These are phyloP conservation scores for Cosmopolites sordidus DNA, from an alignment of 2,888 invertebrate genomes.

Conservation along the genomic window DNA sequence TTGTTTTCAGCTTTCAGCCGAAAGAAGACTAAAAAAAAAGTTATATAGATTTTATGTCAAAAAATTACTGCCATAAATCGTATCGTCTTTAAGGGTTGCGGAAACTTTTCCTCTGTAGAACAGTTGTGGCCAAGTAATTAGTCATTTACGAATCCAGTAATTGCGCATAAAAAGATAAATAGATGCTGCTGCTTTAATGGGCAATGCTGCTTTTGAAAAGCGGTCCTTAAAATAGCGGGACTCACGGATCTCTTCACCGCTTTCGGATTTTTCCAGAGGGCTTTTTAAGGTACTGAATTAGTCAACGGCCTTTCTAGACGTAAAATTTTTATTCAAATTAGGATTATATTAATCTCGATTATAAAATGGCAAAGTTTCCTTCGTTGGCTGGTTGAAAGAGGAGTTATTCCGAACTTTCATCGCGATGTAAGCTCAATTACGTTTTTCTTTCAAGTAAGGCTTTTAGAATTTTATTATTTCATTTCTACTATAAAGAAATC, in stretches of 20 bases:
- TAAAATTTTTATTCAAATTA: constrained; percentile 45
- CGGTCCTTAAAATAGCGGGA: constrained; percentile 35
- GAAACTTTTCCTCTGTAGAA: constrained; percentile 41
- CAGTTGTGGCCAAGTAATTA: constrained; percentile 47
- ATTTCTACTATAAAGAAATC: too few species aligned
- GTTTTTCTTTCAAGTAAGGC: too few species aligned
- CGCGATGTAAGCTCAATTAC: too few species aligned
- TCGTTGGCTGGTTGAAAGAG: not conserved
- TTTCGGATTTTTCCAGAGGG: constrained; percentile 37
- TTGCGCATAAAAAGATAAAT: constrained; percentile 51
- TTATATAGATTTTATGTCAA: constrained; percentile 27
- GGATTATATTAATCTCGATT: constrained; percentile 44
- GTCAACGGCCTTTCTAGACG: constrained; percentile 40
- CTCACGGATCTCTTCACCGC: constrained; percentile 32
- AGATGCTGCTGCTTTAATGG: constrained; percentile 46
- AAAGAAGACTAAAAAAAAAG: constrained; percentile 7
- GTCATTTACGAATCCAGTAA: constrained; percentile 50
- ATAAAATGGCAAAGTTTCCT: constrained; percentile 41
- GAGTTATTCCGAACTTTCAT: too few species aligned
- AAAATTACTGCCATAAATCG: constrained; percentile 25
- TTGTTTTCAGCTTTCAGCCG: not conserved
- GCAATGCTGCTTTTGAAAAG: constrained; percentile 33
- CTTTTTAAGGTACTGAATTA: constrained; percentile 45
- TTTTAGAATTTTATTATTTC: too few species aligned
- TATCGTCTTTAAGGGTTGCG: constrained; percentile 41